Conservation (phyloP, 2,888 invertebrate genomes). For the Cosmorhoe ocellata region DNA sequence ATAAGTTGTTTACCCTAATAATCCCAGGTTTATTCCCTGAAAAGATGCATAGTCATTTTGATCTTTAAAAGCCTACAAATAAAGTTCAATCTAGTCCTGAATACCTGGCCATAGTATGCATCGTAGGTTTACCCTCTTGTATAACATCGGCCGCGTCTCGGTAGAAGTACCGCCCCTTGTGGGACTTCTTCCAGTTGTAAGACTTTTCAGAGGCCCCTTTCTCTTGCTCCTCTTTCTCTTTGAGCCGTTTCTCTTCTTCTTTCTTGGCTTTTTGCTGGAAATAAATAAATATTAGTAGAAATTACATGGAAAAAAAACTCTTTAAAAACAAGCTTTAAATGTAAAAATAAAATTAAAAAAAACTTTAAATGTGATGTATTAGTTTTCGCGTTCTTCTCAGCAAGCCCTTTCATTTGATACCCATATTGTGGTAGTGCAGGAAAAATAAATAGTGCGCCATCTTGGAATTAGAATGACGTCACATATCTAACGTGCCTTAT, state of each 20-base stretch:
- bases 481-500: too few species aligned
- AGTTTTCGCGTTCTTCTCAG: too few species aligned
- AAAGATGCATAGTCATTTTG: neutral
- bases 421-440: too few species aligned
- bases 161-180: conserved; percentile 90
- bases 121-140: conserved; percentile 89
- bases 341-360: too few species aligned
- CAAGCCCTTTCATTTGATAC: too few species aligned
- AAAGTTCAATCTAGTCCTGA: conserved; percentile 20
- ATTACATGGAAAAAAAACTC: too few species aligned
- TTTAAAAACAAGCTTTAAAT: too few species aligned
- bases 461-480: too few species aligned
- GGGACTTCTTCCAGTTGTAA: conserved; percentile 88
- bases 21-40: too few species aligned
- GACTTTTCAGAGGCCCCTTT: conserved; percentile 78
- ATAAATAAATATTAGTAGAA: neutral
- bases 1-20: too few species aligned
- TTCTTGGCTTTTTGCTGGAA: conserved; percentile 70
- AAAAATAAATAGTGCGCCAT: too few species aligned
- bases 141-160: conserved; percentile 94
- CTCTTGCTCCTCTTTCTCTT: conserved; percentile 81
- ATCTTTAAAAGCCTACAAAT: conserved; percentile 18
- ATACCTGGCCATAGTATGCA: conserved; percentile 75
- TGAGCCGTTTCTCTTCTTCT: conserved; percentile 71
- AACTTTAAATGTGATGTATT: too few species aligned